phyloP scores from a whole-genome alignment of 1,140 invertebrate genomes.

The Wiebesia pumilae region DNA sequence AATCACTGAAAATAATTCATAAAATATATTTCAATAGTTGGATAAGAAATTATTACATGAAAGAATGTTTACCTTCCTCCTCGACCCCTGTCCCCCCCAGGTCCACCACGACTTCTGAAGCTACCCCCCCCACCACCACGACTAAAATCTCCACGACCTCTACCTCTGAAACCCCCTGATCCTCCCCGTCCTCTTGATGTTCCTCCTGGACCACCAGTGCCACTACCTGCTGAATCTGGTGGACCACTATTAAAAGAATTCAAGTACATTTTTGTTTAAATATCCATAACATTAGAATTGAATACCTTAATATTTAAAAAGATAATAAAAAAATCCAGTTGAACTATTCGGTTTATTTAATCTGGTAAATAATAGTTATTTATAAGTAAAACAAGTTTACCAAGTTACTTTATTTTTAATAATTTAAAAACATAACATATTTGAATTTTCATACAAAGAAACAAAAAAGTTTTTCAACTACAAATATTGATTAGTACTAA shows the following conservation, averaged over 20 bases:
- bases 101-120: constrained; percentile 64
- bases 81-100: constrained; percentile 65
- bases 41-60: background rate
- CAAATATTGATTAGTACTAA: too few relatives aligned
- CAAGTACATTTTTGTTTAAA: background rate
- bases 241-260: constrained; percentile 61
- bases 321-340: too few relatives aligned
- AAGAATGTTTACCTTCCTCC: constrained; percentile 65
- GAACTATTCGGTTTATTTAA: too few relatives aligned
- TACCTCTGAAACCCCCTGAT: constrained; percentile 58
- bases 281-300: background rate
- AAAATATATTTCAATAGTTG: background rate
- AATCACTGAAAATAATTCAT: background rate
- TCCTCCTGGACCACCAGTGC: constrained; percentile 61
- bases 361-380: too few relatives aligned
- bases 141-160: constrained; percentile 67
- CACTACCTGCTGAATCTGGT: constrained; percentile 65
- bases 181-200: constrained; percentile 43
- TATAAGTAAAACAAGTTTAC: too few relatives aligned
- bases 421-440: too few relatives aligned
- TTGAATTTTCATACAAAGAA: too few relatives aligned
- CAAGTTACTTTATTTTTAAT: too few relatives aligned
- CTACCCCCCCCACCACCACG: constrained; percentile 66
- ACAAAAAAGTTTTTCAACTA: too few relatives aligned
- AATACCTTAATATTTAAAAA: background rate